A percentile compares a stretch with the other conserved stretches of the same genome.
These are phyloP conservation scores for Psettodes erumei DNA, from an alignment of 2,113 vertebrate species.

Conservation along the genomic window DNA sequence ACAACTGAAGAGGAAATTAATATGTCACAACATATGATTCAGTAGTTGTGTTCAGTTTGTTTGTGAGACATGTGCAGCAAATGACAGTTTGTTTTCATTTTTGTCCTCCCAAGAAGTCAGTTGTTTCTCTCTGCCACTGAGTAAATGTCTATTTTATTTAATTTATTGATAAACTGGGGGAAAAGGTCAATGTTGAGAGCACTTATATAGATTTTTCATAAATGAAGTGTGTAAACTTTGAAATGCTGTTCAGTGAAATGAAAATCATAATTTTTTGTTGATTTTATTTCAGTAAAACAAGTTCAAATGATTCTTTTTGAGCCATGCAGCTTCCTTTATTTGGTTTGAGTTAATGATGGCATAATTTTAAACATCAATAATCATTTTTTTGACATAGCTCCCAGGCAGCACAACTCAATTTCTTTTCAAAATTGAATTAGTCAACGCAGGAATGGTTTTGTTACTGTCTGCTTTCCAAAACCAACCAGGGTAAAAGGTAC, in stretches of 20 bases:
- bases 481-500: not conserved
- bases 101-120: not conserved
- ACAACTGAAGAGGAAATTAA: constrained; percentile 40
- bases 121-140: constrained; percentile 9
- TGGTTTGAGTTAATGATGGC: not conserved
- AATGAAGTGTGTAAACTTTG: constrained; percentile 13
- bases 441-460: not conserved
- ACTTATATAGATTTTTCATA: constrained; percentile 14
- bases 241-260: constrained; percentile 21
- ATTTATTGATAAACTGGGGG: constrained; percentile 12
- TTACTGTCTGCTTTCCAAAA: constrained; percentile 4
- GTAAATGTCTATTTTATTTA: constrained; percentile 26
- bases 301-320: not conserved
- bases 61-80: constrained; percentile 8
- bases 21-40: constrained; percentile 8
- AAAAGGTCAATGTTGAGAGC: too few species aligned
- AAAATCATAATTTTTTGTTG: constrained; percentile 25
- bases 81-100: not conserved
- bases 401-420: too few species aligned
- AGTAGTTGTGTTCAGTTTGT: constrained; percentile 17
- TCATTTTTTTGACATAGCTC: too few species aligned
- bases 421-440: too few species aligned
- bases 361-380: not conserved
- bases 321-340: not conserved
- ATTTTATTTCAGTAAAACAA: constrained; percentile 35